These are phyloP conservation scores for Rhynchonycteris naso DNA, from an alignment of 2,797 vertebrate species.

Conservation along the genomic window DNA sequence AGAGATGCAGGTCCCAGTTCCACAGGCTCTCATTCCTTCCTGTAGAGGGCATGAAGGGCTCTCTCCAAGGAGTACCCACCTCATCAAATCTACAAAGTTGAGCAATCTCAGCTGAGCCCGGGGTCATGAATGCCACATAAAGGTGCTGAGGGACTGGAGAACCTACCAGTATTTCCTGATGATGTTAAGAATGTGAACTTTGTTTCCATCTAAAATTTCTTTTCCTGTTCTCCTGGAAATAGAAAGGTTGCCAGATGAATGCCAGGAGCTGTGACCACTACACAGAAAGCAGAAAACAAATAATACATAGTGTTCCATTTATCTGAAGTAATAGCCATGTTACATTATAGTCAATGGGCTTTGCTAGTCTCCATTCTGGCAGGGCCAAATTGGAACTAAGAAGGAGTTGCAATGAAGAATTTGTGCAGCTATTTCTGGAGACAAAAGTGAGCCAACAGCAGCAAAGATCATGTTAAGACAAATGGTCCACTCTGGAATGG, in stretches of 20 bases:
- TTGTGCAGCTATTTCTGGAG: constrained; percentile 30
- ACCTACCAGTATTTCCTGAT: constrained; percentile 4
- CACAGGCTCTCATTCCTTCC: neutral
- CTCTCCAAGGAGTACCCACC: neutral
- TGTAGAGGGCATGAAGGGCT: neutral
- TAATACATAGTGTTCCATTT: neutral
- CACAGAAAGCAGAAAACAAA: constrained; percentile 36
- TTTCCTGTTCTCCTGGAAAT: neutral
- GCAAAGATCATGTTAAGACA: constrained; percentile 32
- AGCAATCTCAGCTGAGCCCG: neutral
- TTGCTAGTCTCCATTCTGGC: neutral
- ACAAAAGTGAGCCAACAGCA: neutral
- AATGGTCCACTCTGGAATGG: constrained; percentile 23
- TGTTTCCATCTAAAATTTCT: neutral
- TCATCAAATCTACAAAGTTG: neutral
- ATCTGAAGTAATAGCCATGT: neutral
- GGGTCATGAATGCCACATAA: neutral
- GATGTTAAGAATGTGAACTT: neutral
- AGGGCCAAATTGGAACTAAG: constrained; percentile 45
- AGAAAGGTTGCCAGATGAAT: neutral
- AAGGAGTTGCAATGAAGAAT: neutral
- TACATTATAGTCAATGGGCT: constrained; percentile 3
- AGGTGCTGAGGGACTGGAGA: neutral
- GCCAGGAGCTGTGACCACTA: neutral
- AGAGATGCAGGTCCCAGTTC: neutral